A percentile compares a stretch with the other conserved stretches of the same genome.
phyloP scores from a whole-genome alignment of 1,140 invertebrate species.

The Lysiphlebus fabarum region DNA sequence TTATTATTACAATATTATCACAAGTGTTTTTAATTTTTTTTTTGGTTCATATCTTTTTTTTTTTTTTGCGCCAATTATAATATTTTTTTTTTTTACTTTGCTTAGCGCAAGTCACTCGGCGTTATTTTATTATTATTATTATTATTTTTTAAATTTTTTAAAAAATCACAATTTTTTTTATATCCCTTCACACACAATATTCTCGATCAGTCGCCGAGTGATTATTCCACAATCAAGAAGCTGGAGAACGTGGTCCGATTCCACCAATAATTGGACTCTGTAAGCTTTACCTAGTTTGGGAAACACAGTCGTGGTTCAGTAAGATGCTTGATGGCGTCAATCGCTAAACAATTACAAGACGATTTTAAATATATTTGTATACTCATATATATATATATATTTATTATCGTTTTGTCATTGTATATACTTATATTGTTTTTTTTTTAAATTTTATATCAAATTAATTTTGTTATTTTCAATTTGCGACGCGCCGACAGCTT shows the following conservation, averaged over 20 bases:
- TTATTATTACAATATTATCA: background rate
- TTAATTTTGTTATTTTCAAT: constrained; percentile 27
- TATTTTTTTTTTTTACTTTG: constrained; percentile 28
- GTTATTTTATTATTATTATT: constrained; percentile 16
- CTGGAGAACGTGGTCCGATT: constrained; percentile 11
- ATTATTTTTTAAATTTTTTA: too few species aligned
- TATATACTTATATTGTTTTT: constrained; percentile 8
- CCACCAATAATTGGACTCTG: constrained; percentile 41
- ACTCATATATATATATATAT: constrained; percentile 5
- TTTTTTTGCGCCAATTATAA: constrained; percentile 15
- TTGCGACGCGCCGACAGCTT: constrained; percentile 49
- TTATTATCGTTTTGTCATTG: constrained; percentile 18
- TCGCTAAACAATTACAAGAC: constrained; percentile 38
- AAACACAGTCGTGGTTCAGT: constrained; percentile 57
- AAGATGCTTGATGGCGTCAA: constrained; percentile 31
- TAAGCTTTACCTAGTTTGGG: constrained; percentile 57
- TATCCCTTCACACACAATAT: constrained; percentile 19
- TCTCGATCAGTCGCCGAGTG: constrained; percentile 19
- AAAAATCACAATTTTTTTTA: constrained; percentile 6
- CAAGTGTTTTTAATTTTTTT: constrained; percentile 29
- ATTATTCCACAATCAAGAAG: constrained; percentile 14
- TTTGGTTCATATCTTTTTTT: constrained; percentile 28
- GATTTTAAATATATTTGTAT: too few species aligned
- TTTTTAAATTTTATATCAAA: constrained; percentile 21
- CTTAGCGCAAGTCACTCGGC: constrained; percentile 14